Base-by-base conservation (phyloP, 2,113 vertebrate genomes). In the Notechis scutatus region DNA sequence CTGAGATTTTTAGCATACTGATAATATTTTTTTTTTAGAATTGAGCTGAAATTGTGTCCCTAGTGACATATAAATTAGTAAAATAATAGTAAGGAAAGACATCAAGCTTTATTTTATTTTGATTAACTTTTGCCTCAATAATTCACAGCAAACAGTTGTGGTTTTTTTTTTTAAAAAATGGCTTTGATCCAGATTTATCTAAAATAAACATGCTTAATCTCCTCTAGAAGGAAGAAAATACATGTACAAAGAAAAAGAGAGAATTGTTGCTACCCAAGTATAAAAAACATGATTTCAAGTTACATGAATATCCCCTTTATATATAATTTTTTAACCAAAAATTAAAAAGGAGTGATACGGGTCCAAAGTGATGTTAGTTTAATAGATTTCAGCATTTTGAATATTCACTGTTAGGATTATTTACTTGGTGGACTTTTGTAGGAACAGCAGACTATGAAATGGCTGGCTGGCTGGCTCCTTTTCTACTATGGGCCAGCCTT, bases 181-280 rank as follows among this genome's bases (percentile, higher is more conserved):
- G 89, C 95, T 96, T 93, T 52, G 29, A 81, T 95, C 86, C 90
- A 95, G 85, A 59, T 92, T 90, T 21, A 93, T 95, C 87, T 95
- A 90, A 95, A 90, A 90, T 94, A 11, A 90, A 92, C 91, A 91
- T 90, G 81, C 85, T 94, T 81, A 85, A 94, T 95, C 90, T 89
- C 87, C 42, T 47, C 23, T 88, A 0, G 34, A 74, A 92, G 39
- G 20, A 52, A 24, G n/a, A 92, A 74, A 23, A 1, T 42, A 59
- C 50, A 52, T 3, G 50, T 12, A 52, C 11, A 26, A 59, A 95
- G 61, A 20, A 14, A 91, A 0, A 57, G 56, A 87, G 91, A 93
- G 93, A 45, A 94, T 21, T 95, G 69, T 39, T 93, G 91, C 92
- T 94, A 21, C n/a, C n/a, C 89, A 92, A 94, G 39, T 57, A 92